Evolutionary conservation across 2,888 invertebrate species (phyloP), one percentile per base, ranked within the genome.

Genomic region (Atethmia centrago): DNA sequence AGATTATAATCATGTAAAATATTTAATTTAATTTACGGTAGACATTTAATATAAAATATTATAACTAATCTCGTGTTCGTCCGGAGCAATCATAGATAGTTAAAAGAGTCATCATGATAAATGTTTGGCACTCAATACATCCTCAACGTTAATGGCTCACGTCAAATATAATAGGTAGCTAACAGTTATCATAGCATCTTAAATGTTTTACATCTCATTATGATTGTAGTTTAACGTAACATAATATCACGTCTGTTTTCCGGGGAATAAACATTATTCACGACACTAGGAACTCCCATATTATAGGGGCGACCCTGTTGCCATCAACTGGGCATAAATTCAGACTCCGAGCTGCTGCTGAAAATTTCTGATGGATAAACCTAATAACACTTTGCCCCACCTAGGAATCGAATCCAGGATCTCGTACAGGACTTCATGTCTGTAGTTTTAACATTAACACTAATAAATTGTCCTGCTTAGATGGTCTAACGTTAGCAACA

Each of bases 61-160:
- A 66, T 64, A 49, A 71, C 73, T 77, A 65, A 71, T 55, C 59
- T 76, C 61, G 36, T 66, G 63, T 70, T 55, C 42, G 40, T 61
- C 72, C 47, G 36, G 53, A 66, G 66, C 53, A 55, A 76, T 80
- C 77, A 77, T 59, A 55, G 71, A 61, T 53, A 71, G 71, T 77
- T 72, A 65, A 69, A 69, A 77, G 64, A 68, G 77, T 65, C 80
- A 68, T 59, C 49, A 31, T 76, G 81, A 80, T 77, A 80, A 80
- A 80, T 77, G 64, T 36, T 79, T 80, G 82, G 79, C 79, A 80
- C 80, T 72, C 67, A 65, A 77, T 81, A 77, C 68, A 81, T 80
- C 67, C 56, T 68, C 77, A 81, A 55, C 67, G 56, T 77, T 81
- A 81, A 80, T 81, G 66, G 63, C 56, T 49, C 51, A 16, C 42